phyloP scores from a whole-genome alignment of 2,797 vertebrate genomes.

The Pantherophis vulpinus region DNA sequence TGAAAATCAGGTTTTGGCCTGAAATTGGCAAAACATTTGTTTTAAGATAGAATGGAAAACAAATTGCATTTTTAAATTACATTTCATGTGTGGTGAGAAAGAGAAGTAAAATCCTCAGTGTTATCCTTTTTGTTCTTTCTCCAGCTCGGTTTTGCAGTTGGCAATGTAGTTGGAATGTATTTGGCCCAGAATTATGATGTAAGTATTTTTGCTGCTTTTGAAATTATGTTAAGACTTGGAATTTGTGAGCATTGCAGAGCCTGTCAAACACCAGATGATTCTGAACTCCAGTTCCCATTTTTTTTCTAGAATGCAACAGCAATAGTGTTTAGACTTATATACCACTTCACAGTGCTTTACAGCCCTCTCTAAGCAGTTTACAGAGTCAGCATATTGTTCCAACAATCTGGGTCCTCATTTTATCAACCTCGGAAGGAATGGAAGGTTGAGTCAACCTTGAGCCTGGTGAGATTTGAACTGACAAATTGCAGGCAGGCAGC shows the following conservation, averaged over 20 bases:
- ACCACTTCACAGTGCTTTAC: too few species aligned
- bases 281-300: neutral
- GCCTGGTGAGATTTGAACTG: too few species aligned
- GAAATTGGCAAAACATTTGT: neutral
- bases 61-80: neutral
- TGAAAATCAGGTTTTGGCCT: conserved; percentile 17
- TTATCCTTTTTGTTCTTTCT: conserved; percentile 43
- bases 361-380: too few species aligned
- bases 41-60: neutral
- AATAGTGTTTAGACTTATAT: too few species aligned
- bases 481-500: too few species aligned
- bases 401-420: too few species aligned
- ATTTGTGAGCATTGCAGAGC: neutral
- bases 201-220: conserved; percentile 44
- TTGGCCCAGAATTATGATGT: conserved; percentile 97
- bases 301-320: too few species aligned
- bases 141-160: conserved; percentile 93
- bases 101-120: neutral
- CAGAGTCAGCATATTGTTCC: too few species aligned
- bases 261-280: neutral
- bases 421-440: too few species aligned
- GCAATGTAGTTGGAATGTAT: conserved; percentile 97
- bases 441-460: too few species aligned
- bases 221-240: neutral
- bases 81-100: neutral